Evolutionary conservation across 2,888 invertebrate species (phyloP), one percentile per base, ranked within the genome.

Genomic region (Epinotia nisella): DNA sequence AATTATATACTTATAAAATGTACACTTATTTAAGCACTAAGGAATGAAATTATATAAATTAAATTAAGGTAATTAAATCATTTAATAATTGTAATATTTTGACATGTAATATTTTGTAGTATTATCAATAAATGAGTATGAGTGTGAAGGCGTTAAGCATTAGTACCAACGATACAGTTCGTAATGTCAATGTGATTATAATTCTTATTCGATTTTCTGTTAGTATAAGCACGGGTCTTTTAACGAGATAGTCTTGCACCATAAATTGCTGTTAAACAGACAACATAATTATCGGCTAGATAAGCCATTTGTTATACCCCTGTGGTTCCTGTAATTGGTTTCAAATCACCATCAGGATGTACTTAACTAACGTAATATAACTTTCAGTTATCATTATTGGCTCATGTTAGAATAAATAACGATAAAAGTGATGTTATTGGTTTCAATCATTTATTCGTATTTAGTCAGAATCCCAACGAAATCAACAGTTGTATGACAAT

Each of bases 181-280:
- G 5, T 10, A 56, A 56, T 66, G 24, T 24, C 24, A 66, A 56
- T 66, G 4, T 55, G n/a, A 66, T 66, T 56, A 24, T 56, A 66
- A 66, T 55, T 41, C 17, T 61, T 55, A 39, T 55, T 70, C 17
- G 59, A 49, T 15, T 41, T 51, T 56, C 35, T 19, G 19, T 53
- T 59, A 24, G 24, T 59, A 39, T 11, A 41, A 55, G 62, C 51
- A 53, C 45, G 3, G 49, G 58, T 53, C 15, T 45, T 56, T 66
- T 64, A 53, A 69, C 62, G 56, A 73, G 56, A 69, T 41, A 19
- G 35, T 45, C 55, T 61, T 61, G 60, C 11, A 45, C 59, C 41
- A 64, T 73, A 73, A 73, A 73, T 69, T 41, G 24, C 56, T 64
- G 64, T 69, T 73, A 73, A 73, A 62, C 64, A 59, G 73, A 69